A percentile compares a stretch with the other conserved stretches of the same genome.
Evolutionary conservation across 2,888 invertebrate genomes (phyloP).

Genomic region (Hemaris fuciformis): DNA sequence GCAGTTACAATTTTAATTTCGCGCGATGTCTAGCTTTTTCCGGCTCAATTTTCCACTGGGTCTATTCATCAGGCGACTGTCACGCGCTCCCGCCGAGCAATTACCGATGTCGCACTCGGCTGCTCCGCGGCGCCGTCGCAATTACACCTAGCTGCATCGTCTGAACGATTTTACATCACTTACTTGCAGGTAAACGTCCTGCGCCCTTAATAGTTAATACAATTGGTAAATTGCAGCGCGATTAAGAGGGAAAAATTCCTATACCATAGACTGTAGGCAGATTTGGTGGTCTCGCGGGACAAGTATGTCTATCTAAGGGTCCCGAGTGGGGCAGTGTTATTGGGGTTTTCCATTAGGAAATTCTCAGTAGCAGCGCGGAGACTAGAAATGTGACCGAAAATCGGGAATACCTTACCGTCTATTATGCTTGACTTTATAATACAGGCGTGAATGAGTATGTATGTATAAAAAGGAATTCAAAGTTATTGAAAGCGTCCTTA

Average conservation of each 20-base stretch:
- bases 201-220: neutral
- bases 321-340: too few relatives aligned
- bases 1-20: constrained; percentile 64
- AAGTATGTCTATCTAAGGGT: too few relatives aligned
- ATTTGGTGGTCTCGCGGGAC: too few relatives aligned
- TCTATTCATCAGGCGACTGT: constrained; percentile 74
- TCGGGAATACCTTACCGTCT: too few relatives aligned
- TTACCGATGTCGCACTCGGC: constrained; percentile 73
- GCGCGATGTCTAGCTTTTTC: constrained; percentile 62
- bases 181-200: constrained; percentile 12
- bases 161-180: constrained; percentile 17
- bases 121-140: constrained; percentile 61
- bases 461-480: too few relatives aligned
- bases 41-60: constrained; percentile 57
- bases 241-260: neutral
- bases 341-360: too few relatives aligned
- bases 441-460: too few relatives aligned
- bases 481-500: too few relatives aligned
- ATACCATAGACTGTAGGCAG: too few relatives aligned
- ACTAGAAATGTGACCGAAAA: too few relatives aligned
- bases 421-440: too few relatives aligned
- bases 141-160: constrained; percentile 48
- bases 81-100: constrained; percentile 67
- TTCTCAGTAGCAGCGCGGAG: too few relatives aligned
- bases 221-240: neutral